phyloP scores from a whole-genome alignment of 2,113 vertebrate genomes.

The Sylvia atricapilla region DNA sequence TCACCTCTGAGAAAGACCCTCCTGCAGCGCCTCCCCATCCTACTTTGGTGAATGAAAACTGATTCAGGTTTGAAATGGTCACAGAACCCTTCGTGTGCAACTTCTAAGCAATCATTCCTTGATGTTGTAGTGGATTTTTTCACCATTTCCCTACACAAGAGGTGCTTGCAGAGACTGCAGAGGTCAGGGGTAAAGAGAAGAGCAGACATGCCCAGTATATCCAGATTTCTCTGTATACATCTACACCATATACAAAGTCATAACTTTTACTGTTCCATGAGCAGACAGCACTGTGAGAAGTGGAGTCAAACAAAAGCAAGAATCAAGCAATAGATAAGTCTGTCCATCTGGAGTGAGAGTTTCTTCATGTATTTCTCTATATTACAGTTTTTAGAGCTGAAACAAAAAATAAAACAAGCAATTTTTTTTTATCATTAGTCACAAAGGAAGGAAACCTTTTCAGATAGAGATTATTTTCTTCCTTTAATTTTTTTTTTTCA shows the following conservation, averaged over 20 bases:
- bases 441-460: not conserved
- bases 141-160: not conserved
- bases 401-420: not conserved
- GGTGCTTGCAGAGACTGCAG: not conserved
- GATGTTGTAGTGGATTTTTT: not conserved
- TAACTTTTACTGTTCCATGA: not conserved
- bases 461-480: not conserved
- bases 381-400: not conserved
- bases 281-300: not conserved
- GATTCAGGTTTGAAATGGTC: not conserved
- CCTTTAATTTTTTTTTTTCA: not conserved
- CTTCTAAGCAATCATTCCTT: not conserved
- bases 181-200: not conserved
- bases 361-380: not conserved
- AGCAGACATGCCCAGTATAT: not conserved
- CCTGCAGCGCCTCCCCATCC: not conserved
- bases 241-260: not conserved
- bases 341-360: not conserved
- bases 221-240: not conserved
- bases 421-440: not conserved
- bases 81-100: accelerated
- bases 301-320: not conserved
- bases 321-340: not conserved
- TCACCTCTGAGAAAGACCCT: not conserved
- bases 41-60: not conserved